phyloP scores from a whole-genome alignment of 2,888 invertebrate genomes.

The Caenorhabditis afra region DNA sequence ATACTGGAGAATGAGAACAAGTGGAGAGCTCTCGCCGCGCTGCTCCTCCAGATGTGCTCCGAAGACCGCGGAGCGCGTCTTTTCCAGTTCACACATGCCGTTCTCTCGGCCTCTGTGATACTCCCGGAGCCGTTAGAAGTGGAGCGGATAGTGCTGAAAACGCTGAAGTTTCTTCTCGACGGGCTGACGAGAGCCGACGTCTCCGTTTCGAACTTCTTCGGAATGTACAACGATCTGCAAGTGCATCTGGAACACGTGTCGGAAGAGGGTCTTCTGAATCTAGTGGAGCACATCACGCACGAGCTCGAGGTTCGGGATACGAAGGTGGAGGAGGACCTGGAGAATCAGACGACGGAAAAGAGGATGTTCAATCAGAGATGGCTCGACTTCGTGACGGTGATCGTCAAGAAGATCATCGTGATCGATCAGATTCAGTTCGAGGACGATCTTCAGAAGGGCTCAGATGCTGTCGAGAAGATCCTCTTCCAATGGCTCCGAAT shows the following conservation, averaged over 20 bases:
- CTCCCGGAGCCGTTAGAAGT: conserved; percentile 7
- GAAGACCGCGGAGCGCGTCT: conserved; percentile 41
- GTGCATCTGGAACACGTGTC: conserved; percentile 29
- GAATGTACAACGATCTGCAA: conserved; percentile 52
- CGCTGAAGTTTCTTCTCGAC: conserved; percentile 34
- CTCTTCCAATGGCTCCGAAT: conserved; percentile 44
- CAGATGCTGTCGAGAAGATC: conserved; percentile 29
- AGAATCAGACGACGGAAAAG: conserved; percentile 20
- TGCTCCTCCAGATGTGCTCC: conserved; percentile 32
- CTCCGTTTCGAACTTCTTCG: conserved; percentile 46
- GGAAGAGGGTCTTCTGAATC: conserved; percentile 1
- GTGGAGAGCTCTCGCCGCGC: conserved; percentile 32
- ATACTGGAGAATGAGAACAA: conserved; percentile 30
- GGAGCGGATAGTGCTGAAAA: conserved; percentile 6
- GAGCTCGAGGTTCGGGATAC: not conserved
- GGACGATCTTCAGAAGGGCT: conserved; percentile 12
- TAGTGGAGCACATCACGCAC: conserved; percentile 25
- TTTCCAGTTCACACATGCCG: conserved; percentile 41
- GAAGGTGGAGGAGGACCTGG: conserved; percentile 4
- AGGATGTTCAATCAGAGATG: conserved; percentile 45
- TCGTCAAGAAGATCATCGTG: conserved; percentile 28
- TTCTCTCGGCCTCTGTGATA: conserved; percentile 14
- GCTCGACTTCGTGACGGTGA: conserved; percentile 39
- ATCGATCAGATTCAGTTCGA: conserved; percentile 29
- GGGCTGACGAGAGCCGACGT: conserved; percentile 28